Base-by-base conservation (phyloP, 2,888 invertebrate genomes). In the Platerodrilus igneus region DNA sequence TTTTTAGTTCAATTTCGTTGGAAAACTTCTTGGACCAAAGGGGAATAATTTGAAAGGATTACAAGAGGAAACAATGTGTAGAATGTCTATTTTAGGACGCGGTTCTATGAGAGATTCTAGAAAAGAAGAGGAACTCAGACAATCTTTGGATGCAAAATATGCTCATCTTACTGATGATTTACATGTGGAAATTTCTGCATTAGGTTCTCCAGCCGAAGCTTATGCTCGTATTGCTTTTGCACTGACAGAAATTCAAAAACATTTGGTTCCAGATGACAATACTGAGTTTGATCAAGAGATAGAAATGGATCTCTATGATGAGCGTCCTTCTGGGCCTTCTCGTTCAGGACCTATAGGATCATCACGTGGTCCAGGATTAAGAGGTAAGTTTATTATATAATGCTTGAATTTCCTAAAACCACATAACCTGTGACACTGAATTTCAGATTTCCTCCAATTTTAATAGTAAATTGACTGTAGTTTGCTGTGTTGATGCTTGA, bases 21-120 rank as follows among this genome's bases (percentile, higher is more conserved):
- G 94, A 4, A 92, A 93, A 70, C 74, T 94, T 30, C 73, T 94
- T 54, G 94, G 94, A 1, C 94, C 93, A 5, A 93, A 92, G 68
- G 94, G 93, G 19, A 90, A 87, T 68, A 90, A 92, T 5, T 78
- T 94, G 77, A 92, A 92, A 62, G 80, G 89, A 41, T 73, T 94
- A 26, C 93, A 94, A 68, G 92, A 93, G 59, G 91, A 92, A 62
- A 93, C 94, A 2, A 86, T 91, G 78, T 92, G 92, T 62, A 92
- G 92, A 73, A 93, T 94, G 90, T 89, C 93, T 6, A 87, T 94
- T 13, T 75, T 94, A 4, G 94, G 94, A 8, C 77, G 86, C 48
- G 93, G 93, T 33, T 93, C 93, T 1, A 92, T 94, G 87, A 83
- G 88, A 61, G 93, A 94, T 69, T 86, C 77, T 32, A 75, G 76